Base-by-base conservation (phyloP, 2,113 vertebrate species). In the Scolopax mira region DNA sequence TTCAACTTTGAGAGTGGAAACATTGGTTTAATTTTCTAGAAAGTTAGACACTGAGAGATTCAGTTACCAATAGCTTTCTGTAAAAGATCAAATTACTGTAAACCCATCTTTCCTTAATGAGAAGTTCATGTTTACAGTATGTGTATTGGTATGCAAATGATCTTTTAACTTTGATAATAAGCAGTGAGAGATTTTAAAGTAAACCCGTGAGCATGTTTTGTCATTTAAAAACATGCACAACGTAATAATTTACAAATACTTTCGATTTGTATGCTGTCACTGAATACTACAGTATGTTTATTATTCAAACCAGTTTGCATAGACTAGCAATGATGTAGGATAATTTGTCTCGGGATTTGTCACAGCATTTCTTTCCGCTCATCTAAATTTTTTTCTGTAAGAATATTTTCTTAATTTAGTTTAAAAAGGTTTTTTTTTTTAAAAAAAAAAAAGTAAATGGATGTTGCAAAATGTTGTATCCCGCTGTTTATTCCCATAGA, bases 61-160 rank as follows among this genome's bases (percentile, higher is more conserved):
- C 87, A 91, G 97, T 97, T 97, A 97, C 97, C 95, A 97, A 98
- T 95, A 97, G 97, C 96, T 97, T 97, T 98, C 97, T 97, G 97
- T 98, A 97, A 98, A 96, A 97, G 97, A 97, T 98, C 93, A 92
- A 96, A 97, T 98, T 98, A 98, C 97, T 97, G 97, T 97, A 98
- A 98, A 97, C 96, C 93, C 96, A 93, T 97, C 95, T 97, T 98
- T 98, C 97, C 96, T 97, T 98, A 98, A 98, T 97, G 96, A 98
- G 97, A 97, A 98, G 90, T 97, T 98, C 97, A 97, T 97, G 97
- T 98, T 98, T 98, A 98, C 98, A 98, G 97, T 97, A 96, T 96
- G 94, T 96, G 95, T 96, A 93, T 97, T 96, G 95, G 98, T 97
- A 98, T 98, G 97, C 97, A 98, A 97, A 97, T 97, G 96, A 95